These are phyloP conservation scores for Rhyzopertha dominica DNA, from an alignment of 1,140 invertebrate genomes.

Conservation along the genomic window DNA sequence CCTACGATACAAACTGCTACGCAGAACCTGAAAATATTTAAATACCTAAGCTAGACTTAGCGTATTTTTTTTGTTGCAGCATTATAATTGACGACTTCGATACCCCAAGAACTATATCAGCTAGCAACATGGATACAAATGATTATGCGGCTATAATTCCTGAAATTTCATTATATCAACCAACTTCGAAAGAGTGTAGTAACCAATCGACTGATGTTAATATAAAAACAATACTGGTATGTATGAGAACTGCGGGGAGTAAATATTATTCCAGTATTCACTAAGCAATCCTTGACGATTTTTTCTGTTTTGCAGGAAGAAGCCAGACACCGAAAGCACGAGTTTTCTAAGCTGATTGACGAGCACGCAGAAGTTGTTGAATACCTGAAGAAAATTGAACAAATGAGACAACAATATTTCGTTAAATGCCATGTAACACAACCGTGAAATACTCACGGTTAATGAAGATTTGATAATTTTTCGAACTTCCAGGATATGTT, in stretches of 20 bases:
- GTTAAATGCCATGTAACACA: background rate
- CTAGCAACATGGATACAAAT: slow-evolving; percentile 18
- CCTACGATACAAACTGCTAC: no score
- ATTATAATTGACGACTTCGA: slow-evolving; percentile 35
- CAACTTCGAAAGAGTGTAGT: no score
- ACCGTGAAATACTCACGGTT: no score
- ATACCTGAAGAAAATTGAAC: slow-evolving; percentile 39
- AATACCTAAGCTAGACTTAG: no score
- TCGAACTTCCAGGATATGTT: no score
- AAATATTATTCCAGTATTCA: background rate
- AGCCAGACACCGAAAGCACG: slow-evolving; percentile 34
- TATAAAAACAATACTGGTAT: no score
- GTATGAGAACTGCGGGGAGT: no score
- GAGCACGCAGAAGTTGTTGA: slow-evolving; percentile 38
- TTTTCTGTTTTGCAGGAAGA: slow-evolving; percentile 32
- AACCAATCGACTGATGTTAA: no score
- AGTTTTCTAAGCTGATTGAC: slow-evolving; percentile 40
- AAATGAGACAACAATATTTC: slow-evolving; percentile 30
- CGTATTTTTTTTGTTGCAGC: slow-evolving; percentile 24
- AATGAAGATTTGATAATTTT: no score
- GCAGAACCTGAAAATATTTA: no score
- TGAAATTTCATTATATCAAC: no score
- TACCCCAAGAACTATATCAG: slow-evolving; percentile 13
- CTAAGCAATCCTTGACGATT: slow-evolving; percentile 1
- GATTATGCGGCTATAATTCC: no score